Percentiles rank a stretch among this genome's conserved stretches.
Evolutionary conservation across 1,140 invertebrate genomes (phyloP).

Genomic region (Drosophila malerkotliana): DNA sequence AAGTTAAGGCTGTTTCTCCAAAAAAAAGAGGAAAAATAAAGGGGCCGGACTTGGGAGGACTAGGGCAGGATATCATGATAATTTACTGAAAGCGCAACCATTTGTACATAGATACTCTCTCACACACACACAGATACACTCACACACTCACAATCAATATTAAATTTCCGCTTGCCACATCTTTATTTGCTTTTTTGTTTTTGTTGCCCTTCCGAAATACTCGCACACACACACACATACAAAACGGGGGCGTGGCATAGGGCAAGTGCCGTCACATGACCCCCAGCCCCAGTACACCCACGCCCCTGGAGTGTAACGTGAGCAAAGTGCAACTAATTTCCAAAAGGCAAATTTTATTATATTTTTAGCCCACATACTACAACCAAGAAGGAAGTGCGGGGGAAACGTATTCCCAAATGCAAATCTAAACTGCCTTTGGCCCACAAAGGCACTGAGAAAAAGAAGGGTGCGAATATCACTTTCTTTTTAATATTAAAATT

Average conservation of each 20-base stretch:
- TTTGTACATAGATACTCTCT: conserved; percentile 52
- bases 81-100: conserved; percentile 78
- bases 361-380: conserved; percentile 53
- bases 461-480: background rate
- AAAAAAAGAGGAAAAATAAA: background rate
- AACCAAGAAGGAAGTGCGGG: conserved; percentile 28
- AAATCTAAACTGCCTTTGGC: conserved; percentile 75
- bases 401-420: conserved; percentile 67
- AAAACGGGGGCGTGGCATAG: conserved; percentile 11
- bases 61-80: conserved; percentile 64
- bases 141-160: conserved; percentile 65
- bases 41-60: background rate
- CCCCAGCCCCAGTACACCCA: background rate
- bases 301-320: conserved; percentile 54
- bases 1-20: conserved; percentile 58
- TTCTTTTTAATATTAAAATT: too few species aligned
- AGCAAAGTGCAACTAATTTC: conserved; percentile 77
- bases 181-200: conserved; percentile 66
- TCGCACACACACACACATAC: conserved; percentile 21
- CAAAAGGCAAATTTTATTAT: conserved; percentile 77
- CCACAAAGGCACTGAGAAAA: conserved; percentile 23
- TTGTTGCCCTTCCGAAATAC: background rate
- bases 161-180: conserved; percentile 78
- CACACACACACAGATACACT: conserved; percentile 13
- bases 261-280: conserved; percentile 26